Evolutionary conservation across 2,888 invertebrate species (phyloP), one percentile per base, ranked within the genome.

Genomic region (Thereva unica): DNA sequence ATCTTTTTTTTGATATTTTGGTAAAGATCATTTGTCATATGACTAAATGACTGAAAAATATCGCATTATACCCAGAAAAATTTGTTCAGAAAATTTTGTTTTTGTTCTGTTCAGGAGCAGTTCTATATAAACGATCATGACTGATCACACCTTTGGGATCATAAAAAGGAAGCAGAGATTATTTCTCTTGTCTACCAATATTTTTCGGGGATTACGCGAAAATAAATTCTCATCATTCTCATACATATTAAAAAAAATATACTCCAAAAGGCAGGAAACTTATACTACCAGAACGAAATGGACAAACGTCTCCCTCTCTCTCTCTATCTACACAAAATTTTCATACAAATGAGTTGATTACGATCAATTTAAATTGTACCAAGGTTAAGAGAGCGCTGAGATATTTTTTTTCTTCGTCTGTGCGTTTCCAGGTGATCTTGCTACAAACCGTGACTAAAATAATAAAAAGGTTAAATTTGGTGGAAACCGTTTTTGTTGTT

Each of bases 351-450:
- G 50, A 53, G 23, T 53, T 57, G 57, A 67, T 67, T 69, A 66
- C 64, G 44, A 64, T 57, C 67, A 59, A 61, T 69, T 67, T 67
- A 69, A 69, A 67, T 49, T 69, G 66, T 67, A 67, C 66, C 69
- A 67, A 67, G 69, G 67, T 53, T 53, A 64, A 10, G 34, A 38
- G 54, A 38, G 10, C 23, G 59, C 45, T 65, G 45, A 37, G 52
- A 53, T n/a, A n/a, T 53, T 54, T 54, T 54, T 35, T 50, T 44
- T 34, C 37, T 45, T 59, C 45, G 42, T 57, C 37, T 45, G 37
- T 65, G 34, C n/a, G 23, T 56, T 66, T 66, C 38, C 8, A 4
- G 50, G 37, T 52, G 12, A 37, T 57, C 45, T 45, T 42, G 57
- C 42, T 23, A 38, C 55, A 59, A 63, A 66, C 63, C 68, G 65